Percentiles rank a stretch among this genome's conserved stretches.
Conservation (phyloP, 2,113 vertebrate genomes). For the Siniperca knerii region DNA sequence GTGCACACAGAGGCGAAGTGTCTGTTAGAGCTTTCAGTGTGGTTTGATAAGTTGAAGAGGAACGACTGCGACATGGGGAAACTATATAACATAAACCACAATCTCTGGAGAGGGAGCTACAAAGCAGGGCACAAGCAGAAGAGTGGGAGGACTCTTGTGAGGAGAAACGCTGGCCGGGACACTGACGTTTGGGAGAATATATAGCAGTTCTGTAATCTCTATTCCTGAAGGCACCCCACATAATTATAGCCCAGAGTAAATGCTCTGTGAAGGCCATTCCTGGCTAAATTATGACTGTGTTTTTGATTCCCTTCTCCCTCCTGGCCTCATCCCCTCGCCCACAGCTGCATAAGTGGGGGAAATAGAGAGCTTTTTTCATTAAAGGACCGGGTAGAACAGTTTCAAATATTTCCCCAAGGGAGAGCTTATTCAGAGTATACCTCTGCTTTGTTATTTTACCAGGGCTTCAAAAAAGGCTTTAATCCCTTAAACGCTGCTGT, state of each 20-base stretch:
- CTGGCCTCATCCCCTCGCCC: conserved; percentile 52
- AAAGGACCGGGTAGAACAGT: conserved; percentile 68
- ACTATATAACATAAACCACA: conserved; percentile 63
- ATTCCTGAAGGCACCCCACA: conserved; percentile 71
- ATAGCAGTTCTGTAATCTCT: conserved; percentile 62
- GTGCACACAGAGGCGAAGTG: conserved; percentile 28
- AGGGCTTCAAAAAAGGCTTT: conserved; percentile 67
- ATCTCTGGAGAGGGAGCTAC: conserved; percentile 48
- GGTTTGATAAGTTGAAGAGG: conserved; percentile 42
- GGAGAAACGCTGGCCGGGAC: conserved; percentile 42
- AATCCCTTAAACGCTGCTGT: conserved; percentile 75
- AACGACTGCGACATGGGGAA: conserved; percentile 51
- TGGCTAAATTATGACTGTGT: conserved; percentile 65
- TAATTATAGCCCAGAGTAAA: conserved; percentile 80
- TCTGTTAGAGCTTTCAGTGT: conserved; percentile 50
- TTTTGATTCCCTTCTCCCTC: conserved; percentile 67
- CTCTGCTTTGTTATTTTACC: conserved; percentile 76
- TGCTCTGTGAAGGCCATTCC: conserved; percentile 69
- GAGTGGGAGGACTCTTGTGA: conserved; percentile 44
- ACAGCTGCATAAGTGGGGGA: conserved; percentile 68
- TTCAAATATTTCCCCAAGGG: conserved; percentile 79
- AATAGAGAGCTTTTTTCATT: conserved; percentile 62
- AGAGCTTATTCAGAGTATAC: conserved; percentile 73
- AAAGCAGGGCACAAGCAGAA: conserved; percentile 42
- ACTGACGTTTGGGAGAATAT: conserved; percentile 51